These are phyloP conservation scores for Tragelaphus strepsiceros DNA, from an alignment of 2,113 vertebrate species.

Conservation along the genomic window DNA sequence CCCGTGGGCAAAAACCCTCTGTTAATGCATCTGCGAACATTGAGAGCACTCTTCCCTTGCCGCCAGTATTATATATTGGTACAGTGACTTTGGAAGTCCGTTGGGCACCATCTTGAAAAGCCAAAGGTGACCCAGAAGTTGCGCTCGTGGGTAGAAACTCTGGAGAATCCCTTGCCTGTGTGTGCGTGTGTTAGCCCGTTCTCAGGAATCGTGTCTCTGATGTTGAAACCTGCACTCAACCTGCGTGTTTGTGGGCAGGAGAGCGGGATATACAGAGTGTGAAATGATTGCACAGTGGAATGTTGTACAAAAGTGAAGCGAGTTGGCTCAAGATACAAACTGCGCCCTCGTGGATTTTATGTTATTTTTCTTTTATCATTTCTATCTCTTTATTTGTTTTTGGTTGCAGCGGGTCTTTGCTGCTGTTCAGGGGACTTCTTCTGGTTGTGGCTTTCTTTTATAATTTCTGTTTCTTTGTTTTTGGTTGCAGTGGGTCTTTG, in stretches of 20 bases:
- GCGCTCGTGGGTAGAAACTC: neutral
- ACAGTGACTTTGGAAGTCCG: accelerated
- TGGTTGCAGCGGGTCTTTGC: neutral
- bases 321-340: no score
- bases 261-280: accelerated
- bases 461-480: no score
- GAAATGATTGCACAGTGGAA: neutral
- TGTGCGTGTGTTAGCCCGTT: accelerated
- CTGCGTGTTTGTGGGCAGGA: neutral
- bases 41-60: accelerated
- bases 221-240: neutral
- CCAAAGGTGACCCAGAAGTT: neutral
- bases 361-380: neutral
- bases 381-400: neutral
- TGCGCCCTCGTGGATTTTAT: accelerated
- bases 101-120: accelerated
- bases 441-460: no score
- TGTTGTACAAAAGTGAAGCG: accelerated
- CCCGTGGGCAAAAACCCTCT: accelerated
- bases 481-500: no score
- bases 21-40: accelerated
- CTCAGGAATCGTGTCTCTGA: accelerated
- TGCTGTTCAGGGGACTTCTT: neutral
- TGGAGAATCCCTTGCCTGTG: neutral
- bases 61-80: accelerated